Evolutionary conservation across 2,797 vertebrate genomes (phyloP).

Genomic region (Sardinella longiceps): DNA sequence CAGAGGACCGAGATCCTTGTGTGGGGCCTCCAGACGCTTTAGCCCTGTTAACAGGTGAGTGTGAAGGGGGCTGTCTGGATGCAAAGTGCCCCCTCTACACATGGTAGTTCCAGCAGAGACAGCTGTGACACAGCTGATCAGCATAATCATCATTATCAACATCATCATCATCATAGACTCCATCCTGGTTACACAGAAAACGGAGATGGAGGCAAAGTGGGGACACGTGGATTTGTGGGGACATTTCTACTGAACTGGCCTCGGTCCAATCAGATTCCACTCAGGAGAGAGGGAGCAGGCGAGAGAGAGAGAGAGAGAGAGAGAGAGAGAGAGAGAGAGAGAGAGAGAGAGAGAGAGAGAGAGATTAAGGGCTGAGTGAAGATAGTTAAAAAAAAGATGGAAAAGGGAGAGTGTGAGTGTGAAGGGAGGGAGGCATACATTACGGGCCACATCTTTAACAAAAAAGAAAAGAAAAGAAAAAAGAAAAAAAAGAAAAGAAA

Average conservation of each 20-base stretch:
- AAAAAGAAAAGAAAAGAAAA: not conserved
- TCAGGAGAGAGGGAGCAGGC: not conserved
- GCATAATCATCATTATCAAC: not conserved
- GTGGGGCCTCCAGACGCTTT: not conserved
- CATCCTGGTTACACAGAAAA: not conserved
- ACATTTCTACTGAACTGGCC: conserved; percentile 12
- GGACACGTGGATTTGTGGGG: not conserved
- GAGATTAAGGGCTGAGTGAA: not conserved
- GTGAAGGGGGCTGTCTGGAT: conserved; percentile 6
- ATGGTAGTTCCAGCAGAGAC: not conserved
- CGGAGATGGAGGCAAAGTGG: not conserved
- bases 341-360: not conserved
- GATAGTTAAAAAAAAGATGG: not conserved
- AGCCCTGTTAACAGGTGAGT: conserved; percentile 2
- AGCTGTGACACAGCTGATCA: not conserved
- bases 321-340: not conserved
- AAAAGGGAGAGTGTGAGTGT: not conserved
- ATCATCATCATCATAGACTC: not conserved
- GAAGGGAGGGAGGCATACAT: conserved; percentile 7
- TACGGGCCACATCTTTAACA: not conserved
- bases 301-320: not conserved
- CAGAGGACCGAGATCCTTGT: not conserved
- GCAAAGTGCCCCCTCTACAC: not conserved
- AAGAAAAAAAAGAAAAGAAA: not conserved
- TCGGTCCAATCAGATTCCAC: not conserved